Evolutionary conservation across 2,797 vertebrate genomes (phyloP), one percentile per base, ranked within the genome.

Genomic region (Chaetophractus vellerosus): DNA sequence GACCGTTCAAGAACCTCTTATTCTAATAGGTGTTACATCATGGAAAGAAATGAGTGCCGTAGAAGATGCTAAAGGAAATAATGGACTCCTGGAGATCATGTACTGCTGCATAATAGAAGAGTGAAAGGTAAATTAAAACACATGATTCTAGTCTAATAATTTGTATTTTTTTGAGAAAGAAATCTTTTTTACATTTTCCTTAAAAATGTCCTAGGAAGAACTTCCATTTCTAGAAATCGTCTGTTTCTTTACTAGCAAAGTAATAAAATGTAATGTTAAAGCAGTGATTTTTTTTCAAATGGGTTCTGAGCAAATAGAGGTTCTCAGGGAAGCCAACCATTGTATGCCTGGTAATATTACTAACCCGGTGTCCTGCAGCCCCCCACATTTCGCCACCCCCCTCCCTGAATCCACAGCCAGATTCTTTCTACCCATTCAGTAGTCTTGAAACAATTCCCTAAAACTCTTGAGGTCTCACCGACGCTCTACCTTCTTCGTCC

Each of bases 171-270:
- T 88, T 75, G 45, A 71, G 80, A 83, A 93, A 61, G 33, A 82
- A 85, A 50, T 4, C 31, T 86, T 72, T 86, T 66, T 87, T n/a
- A 80, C 21, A 63, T 80, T 95, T 86, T 85, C 16, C 71, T 95
- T 88, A 61, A 92, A 38, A 33, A 31, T 38, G 45, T 16, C 7
- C 50, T 59, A 68, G 21, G 78, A 93, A 78, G 61, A 71, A 87
- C 64, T 86, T 48, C 19, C 2, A 4, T 88, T 88, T 78, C 50
- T 50, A 83, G 38, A 82, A 89, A 64, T 1, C 28, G 23, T 64
- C n/a, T 84, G 50, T 50, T 84, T 84, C 71, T 52, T 11, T 66
- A 75, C 38, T 66, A 84, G 38, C 63, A 93, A 93, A 50, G 7
- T 68, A 96, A 5, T 71, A 76, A 75, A 11, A 41, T 50, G 9